These are phyloP conservation scores for Carpatolechia fugitivella DNA, from an alignment of 2,888 invertebrate species.

Conservation along the genomic window DNA sequence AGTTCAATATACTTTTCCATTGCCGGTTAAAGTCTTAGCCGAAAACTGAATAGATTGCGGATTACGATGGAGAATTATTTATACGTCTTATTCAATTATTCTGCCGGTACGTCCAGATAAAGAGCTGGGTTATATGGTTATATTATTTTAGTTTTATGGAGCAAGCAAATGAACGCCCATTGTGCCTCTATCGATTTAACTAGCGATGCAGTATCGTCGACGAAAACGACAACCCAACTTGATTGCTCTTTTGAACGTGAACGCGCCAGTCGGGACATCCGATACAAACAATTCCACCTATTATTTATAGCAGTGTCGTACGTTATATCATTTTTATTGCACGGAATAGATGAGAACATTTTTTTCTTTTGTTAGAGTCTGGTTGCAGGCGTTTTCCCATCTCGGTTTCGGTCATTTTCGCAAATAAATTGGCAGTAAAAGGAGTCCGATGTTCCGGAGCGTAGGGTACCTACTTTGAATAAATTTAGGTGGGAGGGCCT, in stretches of 20 bases:
- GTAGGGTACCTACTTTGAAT: constrained; percentile 36
- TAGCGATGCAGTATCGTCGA: constrained; percentile 54
- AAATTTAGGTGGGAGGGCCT: constrained; percentile 52
- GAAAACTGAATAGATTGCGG: too few relatives aligned
- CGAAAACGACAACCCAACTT: constrained; percentile 53
- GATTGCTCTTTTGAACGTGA: constrained; percentile 47
- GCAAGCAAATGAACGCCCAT: constrained; percentile 59
- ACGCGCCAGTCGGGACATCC: background rate
- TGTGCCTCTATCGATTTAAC: constrained; percentile 61
- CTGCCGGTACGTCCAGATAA: constrained; percentile 36
- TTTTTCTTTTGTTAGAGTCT: background rate
- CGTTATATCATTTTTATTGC: background rate
- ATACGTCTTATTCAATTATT: too few relatives aligned
- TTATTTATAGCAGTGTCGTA: background rate
- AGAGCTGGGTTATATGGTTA: constrained; percentile 17
- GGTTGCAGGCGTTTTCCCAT: background rate
- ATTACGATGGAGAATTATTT: constrained; percentile 46
- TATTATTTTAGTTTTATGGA: constrained; percentile 63
- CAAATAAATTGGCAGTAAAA: constrained; percentile 6
- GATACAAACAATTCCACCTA: background rate
- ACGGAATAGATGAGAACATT: background rate
- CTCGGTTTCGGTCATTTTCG: constrained; percentile 4
- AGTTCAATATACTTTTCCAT: too few relatives aligned
- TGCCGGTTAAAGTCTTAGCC: too few relatives aligned
- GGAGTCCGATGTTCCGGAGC: background rate